Evolutionary conservation across 2,113 vertebrate genomes (phyloP).

Genomic region (Steatornis caripensis): DNA sequence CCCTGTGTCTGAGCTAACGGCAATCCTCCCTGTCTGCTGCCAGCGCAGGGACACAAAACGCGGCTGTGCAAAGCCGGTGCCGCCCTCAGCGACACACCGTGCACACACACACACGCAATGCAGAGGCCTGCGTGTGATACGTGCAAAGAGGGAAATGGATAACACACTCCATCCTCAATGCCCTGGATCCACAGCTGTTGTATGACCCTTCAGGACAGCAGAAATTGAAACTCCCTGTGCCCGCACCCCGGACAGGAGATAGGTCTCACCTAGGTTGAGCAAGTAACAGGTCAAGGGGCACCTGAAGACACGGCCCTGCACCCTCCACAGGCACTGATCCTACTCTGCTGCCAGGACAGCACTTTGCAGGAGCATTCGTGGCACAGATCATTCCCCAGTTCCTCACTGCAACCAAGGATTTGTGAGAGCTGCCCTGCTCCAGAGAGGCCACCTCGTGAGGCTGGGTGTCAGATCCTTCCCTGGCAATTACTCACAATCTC

Average conservation of each 20-base stretch:
- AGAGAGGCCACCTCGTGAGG: accelerated
- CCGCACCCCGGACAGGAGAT: neutral
- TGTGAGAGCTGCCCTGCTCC: neutral
- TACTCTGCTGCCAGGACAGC: neutral
- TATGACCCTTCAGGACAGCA: neutral
- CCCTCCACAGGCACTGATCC: neutral
- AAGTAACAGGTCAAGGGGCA: neutral
- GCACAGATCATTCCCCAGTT: neutral
- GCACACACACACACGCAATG: no score
- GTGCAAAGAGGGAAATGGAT: neutral
- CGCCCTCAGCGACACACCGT: neutral
- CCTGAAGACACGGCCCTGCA: no score
- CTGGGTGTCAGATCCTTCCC: no score
- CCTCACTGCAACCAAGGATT: neutral
- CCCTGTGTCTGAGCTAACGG: neutral
- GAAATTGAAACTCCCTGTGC: neutral
- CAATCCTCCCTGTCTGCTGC: neutral
- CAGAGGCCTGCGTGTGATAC: neutral
- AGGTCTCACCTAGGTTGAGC: neutral
- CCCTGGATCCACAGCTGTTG: neutral
- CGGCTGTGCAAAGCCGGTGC: neutral
- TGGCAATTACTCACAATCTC: neutral
- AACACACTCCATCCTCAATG: neutral
- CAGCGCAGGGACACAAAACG: neutral
- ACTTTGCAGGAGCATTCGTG: accelerated